Base-by-base conservation (phyloP, 2,113 vertebrate species). In the Prionailurus bengalensis region DNA sequence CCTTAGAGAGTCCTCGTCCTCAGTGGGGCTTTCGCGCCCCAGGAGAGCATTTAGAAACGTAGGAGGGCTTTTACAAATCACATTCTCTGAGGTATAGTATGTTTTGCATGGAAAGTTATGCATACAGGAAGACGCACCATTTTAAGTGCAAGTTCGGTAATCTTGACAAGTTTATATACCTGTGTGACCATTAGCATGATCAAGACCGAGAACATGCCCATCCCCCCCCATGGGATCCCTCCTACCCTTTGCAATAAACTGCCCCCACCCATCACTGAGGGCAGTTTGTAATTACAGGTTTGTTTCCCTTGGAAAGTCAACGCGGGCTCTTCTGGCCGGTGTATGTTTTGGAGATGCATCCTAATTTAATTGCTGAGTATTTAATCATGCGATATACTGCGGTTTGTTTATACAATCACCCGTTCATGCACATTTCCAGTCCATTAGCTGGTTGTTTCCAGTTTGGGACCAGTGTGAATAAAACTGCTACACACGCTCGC, bases 191-290 rank as follows among this genome's bases (percentile, higher is more conserved):
- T 55, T 17, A 87, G 29, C 58, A 61, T 4, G 25, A 1, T 29
- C 39, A 58, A 73, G 45, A 42, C 17, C 45, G 53, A 81, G 25
- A 71, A 33, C 51, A 23, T 2, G 23, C 11, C 21, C 33, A 0
- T 5, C 29, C 4, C 4, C 4, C n/a, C 27, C n/a, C 2, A 4
- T 16, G 27, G 48, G 42, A 36, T 5, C 31, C 66, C 31, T 87
- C 3, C 1, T 1, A 10, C 11, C 42, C 45, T 39, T 71, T 1
- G 1, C 48, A 27, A 29, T 36, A 51, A 87, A 13, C 13, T 0
- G 5, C 21, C 29, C 27, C 63, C 19, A 29, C 55, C 7, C 51
- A 2, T 36, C 39, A 1, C 55, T 27, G 78, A 58, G 25, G 10
- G 7, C 11, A 0, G 7, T 66, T 4, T 23, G 27, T 21, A 36